These are phyloP conservation scores for Andrena cerasifolii DNA, from an alignment of 1,140 invertebrate genomes.

Conservation along the genomic window DNA sequence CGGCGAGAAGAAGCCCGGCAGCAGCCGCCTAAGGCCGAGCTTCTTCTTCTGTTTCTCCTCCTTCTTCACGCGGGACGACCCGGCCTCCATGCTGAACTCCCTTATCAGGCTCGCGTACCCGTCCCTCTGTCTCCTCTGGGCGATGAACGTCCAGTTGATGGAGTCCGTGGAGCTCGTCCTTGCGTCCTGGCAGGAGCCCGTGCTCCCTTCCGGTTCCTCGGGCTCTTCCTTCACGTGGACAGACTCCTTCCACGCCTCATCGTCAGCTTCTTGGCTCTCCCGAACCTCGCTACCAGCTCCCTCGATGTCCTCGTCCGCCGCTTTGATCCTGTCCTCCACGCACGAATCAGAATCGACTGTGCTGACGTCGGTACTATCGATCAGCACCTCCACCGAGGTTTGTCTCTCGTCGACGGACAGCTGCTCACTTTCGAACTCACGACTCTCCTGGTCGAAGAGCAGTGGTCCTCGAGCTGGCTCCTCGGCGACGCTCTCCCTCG, in stretches of 20 bases:
- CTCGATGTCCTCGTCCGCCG: conserved; percentile 69
- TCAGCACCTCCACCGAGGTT: conserved; percentile 46
- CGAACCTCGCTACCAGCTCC: neutral
- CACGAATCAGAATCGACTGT: conserved; percentile 76
- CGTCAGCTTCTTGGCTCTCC: neutral
- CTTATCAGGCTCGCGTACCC: conserved; percentile 77
- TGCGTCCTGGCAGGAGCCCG: neutral
- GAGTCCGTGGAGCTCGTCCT: conserved; percentile 16
- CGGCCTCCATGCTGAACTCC: conserved; percentile 74
- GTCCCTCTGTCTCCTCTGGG: conserved; percentile 46
- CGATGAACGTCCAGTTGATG: neutral
- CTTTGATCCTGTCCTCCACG: conserved; percentile 72
- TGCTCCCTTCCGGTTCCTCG: neutral
- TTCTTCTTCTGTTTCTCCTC: conserved; percentile 78
- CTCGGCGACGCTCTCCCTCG: conserved; percentile 69
- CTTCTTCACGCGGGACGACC: conserved; percentile 65
- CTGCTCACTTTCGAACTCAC: too few relatives aligned
- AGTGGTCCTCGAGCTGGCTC: conserved; percentile 22
- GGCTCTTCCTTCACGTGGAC: neutral
- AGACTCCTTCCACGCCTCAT: conserved; percentile 12
- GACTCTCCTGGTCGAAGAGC: neutral
- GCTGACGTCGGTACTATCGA: conserved; percentile 67
- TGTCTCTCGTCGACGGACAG: neutral
- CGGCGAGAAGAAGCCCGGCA: conserved; percentile 77
- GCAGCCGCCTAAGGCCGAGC: conserved; percentile 71